Evolutionary conservation across 2,113 vertebrate genomes (phyloP).

Genomic region (Oreochromis tanganicae): DNA sequence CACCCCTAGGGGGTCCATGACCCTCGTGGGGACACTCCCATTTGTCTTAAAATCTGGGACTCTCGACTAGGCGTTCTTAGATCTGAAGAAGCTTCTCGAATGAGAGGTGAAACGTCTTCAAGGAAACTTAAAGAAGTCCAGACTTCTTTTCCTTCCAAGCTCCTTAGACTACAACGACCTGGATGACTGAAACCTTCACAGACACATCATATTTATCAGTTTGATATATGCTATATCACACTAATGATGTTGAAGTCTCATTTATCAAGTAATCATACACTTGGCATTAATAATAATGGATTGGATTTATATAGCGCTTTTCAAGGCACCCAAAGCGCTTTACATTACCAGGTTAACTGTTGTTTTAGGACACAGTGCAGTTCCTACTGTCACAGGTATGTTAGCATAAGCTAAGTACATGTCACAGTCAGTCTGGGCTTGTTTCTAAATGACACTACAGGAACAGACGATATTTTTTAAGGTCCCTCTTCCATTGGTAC

Average conservation of each 20-base stretch:
- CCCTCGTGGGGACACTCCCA: background rate
- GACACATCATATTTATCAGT: background rate
- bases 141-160: background rate
- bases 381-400: background rate
- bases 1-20: background rate
- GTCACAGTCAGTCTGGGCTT: background rate
- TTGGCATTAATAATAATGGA: background rate
- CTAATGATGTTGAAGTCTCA: background rate
- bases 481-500: background rate
- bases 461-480: background rate
- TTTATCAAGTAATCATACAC: background rate
- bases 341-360: background rate
- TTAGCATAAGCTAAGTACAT: background rate
- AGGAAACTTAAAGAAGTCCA: background rate
- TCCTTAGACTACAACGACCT: background rate
- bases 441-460: background rate
- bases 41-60: background rate
- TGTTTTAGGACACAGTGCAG: background rate
- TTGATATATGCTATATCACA: background rate
- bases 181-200: background rate
- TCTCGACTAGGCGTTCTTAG: background rate
- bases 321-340: no score
- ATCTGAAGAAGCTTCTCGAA: background rate
- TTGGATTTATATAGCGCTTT: no score
- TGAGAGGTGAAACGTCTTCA: background rate